Evolutionary conservation across 1,140 invertebrate species (phyloP), one percentile per base, ranked within the genome.

Genomic region (Doryteuthis pealeii): DNA sequence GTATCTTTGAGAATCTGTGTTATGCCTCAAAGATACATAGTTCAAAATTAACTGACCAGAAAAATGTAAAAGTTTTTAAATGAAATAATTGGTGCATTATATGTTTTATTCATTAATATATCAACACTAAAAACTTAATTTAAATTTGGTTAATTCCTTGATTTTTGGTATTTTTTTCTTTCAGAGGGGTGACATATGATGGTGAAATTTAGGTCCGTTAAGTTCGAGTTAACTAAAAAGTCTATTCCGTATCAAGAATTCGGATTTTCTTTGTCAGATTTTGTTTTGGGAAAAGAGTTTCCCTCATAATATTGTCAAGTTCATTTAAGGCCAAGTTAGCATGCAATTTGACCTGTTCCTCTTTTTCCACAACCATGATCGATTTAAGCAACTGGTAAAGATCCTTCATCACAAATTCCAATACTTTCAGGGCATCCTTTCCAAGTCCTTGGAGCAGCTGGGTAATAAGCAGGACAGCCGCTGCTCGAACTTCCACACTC

Each of bases 291-390:
- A 91, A 90, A 22, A 95, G 78, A 81, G 92, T 90, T 70, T 91
- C 87, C 77, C 89, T 90, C 32, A 93, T 91, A 67, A 93, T 92
- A 58, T 90, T 88, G 84, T 94, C 91, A 18, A 96, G 88, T 89
- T 94, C 92, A 86, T 93, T 92, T 4, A 95, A 81, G 0, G 93
- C 92, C 33, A 94, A 82, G 80, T 93, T 91, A 30, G 92, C 91
- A 80, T 95, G 94, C 30, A 94, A 86, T 81, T 90, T 89, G 18
- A 94, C 88, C 1, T 92, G 88, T 22, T 92, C 89, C 87, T 96
- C 94, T 68, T 90, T 89, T 78, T 93, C 90, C 70, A 89, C 89
- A 33, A 89, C 87, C 70, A 92, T 91, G 6, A 93, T 84, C 69
- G 88, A 81, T 82, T 93, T 94, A 40, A 95, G 86, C 1, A 90